Evolutionary conservation across 2,888 invertebrate species (phyloP).

Genomic region (Smittia sp.): DNA sequence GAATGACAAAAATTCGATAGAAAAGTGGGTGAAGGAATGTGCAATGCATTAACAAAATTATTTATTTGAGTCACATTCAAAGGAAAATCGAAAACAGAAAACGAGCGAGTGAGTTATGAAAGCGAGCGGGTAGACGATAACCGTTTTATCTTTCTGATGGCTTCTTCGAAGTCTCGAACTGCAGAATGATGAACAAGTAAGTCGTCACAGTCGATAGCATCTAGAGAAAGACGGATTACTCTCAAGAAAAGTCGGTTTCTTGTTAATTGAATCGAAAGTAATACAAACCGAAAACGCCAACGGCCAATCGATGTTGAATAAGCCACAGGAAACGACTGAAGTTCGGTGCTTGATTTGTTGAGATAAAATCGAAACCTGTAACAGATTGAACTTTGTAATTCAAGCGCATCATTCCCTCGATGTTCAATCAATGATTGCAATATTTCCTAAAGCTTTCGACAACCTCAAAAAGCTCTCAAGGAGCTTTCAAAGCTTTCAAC

Average conservation of each 20-base stretch:
- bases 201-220: neutral
- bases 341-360: conserved; percentile 25
- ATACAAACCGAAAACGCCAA: conserved; percentile 9
- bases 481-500: neutral
- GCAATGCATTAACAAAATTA: neutral
- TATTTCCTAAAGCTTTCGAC: neutral
- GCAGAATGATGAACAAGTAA: conserved; percentile 7
- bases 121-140: neutral
- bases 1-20: neutral
- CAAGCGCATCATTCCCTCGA: too few relatives aligned
- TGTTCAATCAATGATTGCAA: neutral
- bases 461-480: neutral
- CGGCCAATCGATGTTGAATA: conserved; percentile 31
- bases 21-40: neutral
- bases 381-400: too few relatives aligned
- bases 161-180: conserved; percentile 15
- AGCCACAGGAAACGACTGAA: conserved; percentile 1
- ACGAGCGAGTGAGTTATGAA: neutral
- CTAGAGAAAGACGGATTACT: neutral
- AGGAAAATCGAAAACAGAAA: neutral
- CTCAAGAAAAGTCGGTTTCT: neutral
- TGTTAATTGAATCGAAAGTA: neutral
- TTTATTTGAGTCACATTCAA: neutral
- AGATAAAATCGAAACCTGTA: conserved; percentile 12
- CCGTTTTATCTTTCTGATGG: neutral